Conservation (phyloP, 2,797 vertebrate species). For the Hippopotamyrus pictus region DNA sequence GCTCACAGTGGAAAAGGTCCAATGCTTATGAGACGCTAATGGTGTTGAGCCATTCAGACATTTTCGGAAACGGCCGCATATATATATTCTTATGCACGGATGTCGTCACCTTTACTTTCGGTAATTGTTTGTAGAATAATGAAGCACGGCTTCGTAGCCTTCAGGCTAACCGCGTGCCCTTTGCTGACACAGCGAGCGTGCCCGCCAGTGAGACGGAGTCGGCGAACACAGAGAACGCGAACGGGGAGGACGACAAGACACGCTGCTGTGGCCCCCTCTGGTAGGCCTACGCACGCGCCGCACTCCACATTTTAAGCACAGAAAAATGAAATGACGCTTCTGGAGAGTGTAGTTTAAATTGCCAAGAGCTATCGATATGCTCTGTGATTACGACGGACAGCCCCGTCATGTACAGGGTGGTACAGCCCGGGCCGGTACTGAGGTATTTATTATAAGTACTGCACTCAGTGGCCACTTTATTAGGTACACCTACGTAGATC, state of each 20-base stretch:
- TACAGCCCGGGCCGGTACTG: neutral
- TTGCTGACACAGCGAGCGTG: conserved; percentile 76
- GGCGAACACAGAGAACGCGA: conserved; percentile 88
- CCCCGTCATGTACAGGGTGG: neutral
- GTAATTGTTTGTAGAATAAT: neutral
- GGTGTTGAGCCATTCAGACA: neutral
- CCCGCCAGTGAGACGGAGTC: conserved; percentile 93
- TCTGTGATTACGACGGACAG: neutral
- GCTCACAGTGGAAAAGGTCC: neutral
- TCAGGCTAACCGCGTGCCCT: conserved; percentile 26
- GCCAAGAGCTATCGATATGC: neutral
- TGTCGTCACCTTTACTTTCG: neutral
- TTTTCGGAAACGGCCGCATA: neutral
- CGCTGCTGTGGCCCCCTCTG: conserved; percentile 83
- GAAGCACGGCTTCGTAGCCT: neutral
- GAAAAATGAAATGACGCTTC: neutral
- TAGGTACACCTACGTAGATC: neutral
- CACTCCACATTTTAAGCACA: neutral
- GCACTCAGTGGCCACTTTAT: neutral
- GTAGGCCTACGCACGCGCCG: conserved; percentile 62
- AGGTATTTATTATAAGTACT: neutral
- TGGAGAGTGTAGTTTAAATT: neutral
- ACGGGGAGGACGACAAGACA: conserved; percentile 74
- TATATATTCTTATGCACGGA: neutral
- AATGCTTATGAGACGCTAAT: neutral